A percentile compares a stretch with the other conserved stretches of the same genome.
These are phyloP conservation scores for Nesoenas mayeri DNA, from an alignment of 2,113 vertebrate genomes.

Conservation along the genomic window DNA sequence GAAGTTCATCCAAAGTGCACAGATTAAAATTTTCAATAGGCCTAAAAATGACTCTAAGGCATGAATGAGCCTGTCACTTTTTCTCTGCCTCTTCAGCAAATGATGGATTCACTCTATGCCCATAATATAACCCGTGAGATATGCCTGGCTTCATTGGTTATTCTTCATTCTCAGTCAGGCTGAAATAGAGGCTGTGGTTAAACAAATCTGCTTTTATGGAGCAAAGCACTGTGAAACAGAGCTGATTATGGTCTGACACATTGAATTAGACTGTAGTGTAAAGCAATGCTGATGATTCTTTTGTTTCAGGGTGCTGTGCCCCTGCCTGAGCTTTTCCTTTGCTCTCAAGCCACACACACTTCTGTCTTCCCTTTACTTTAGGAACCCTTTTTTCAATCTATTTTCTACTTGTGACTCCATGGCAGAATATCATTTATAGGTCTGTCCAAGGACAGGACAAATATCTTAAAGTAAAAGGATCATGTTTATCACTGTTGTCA, in stretches of 20 bases:
- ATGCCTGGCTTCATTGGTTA: slow-evolving; percentile 70
- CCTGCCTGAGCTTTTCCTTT: not conserved
- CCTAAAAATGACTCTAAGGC: slow-evolving; percentile 89
- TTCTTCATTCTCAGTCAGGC: slow-evolving; percentile 77
- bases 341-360: not conserved
- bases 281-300: slow-evolving; percentile 68
- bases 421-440: not conserved
- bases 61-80: slow-evolving; percentile 88
- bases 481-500: not conserved
- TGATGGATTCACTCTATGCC: slow-evolving; percentile 77
- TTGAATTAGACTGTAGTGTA: slow-evolving; percentile 78
- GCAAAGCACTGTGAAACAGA: slow-evolving; percentile 87
- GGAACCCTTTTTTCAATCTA: not conserved
- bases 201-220: slow-evolving; percentile 88
- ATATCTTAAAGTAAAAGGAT: not conserved
- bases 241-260: slow-evolving; percentile 92
- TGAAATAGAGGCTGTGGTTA: slow-evolving; percentile 88
- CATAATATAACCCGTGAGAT: slow-evolving; percentile 73
- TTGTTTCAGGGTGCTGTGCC: slow-evolving; percentile 60
- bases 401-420: not conserved
- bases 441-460: not conserved
- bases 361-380: not conserved
- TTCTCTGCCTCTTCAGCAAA: slow-evolving; percentile 78
- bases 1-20: slow-evolving; percentile 91
- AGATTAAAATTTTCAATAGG: slow-evolving; percentile 87